Evolutionary conservation across 2,797 vertebrate species (phyloP).

Genomic region (Rhinichthys osculus): DNA sequence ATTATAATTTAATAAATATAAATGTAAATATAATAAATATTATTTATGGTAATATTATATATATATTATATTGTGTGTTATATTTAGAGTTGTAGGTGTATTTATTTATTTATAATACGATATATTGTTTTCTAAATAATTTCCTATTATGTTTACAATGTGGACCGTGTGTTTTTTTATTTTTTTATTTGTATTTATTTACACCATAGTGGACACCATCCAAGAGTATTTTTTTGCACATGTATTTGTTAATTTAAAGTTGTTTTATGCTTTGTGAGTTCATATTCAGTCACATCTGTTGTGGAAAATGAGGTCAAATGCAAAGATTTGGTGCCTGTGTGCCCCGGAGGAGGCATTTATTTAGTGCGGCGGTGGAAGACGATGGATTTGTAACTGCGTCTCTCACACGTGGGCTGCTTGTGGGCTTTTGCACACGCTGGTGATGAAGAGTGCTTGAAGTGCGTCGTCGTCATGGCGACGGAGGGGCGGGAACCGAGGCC

Average conservation of each 20-base stretch:
- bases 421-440: conserved; percentile 7
- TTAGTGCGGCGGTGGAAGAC: background rate
- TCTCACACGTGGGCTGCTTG: conserved; percentile 8
- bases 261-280: background rate
- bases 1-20: background rate
- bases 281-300: background rate
- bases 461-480: conserved; percentile 32
- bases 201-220: too few species aligned
- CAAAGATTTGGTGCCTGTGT: background rate
- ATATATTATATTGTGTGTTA: too few species aligned
- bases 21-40: background rate
- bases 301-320: conserved; percentile 1
- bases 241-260: background rate
- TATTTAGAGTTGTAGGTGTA: background rate
- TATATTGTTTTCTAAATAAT: background rate
- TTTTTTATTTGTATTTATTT: background rate
- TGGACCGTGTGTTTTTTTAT: too few species aligned
- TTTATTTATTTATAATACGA: background rate
- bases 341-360: background rate
- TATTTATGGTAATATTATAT: background rate
- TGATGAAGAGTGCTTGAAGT: conserved; percentile 25
- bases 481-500: background rate
- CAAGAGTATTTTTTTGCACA: background rate
- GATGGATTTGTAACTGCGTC: background rate
- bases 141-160: background rate